Percentiles rank a stretch among this genome's conserved stretches.
These are phyloP conservation scores for Pocillopora meandrina DNA, from an alignment of 92 coral and sea anemone genomes.

Conservation along the genomic window DNA sequence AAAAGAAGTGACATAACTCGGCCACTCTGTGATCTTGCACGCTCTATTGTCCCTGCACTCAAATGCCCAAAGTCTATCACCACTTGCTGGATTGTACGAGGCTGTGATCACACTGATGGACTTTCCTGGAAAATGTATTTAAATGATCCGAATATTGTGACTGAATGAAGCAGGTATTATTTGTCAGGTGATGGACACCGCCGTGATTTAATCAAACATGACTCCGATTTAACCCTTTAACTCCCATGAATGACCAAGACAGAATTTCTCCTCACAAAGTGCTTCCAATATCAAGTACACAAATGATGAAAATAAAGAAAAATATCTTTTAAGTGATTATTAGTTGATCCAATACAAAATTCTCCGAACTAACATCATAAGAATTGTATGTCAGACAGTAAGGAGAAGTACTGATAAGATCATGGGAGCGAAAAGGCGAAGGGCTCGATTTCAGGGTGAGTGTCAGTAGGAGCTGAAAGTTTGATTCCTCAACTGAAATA, in stretches of 20 bases:
- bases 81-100: neutral
- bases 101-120: neutral
- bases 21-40: neutral
- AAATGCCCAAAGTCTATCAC: neutral
- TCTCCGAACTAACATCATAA: no score
- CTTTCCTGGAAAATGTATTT: neutral
- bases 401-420: no score
- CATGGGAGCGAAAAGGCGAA: no score
- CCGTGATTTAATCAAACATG: neutral
- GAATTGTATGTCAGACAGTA: no score
- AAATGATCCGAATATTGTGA: neutral
- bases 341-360: no score
- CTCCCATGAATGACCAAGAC: neutral
- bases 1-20: neutral
- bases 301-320: no score
- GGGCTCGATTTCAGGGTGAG: no score
- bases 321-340: no score
- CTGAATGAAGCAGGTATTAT: neutral
- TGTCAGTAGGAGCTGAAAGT: no score
- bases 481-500: no score
- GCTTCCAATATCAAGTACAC: neutral
- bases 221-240: neutral
- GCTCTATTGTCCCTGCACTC: conserved; percentile 10
- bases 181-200: neutral
- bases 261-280: neutral